Evolutionary conservation across 2,797 vertebrate species (phyloP), one percentile per base, ranked within the genome.

Genomic region (Acipenser transmontanus): DNA sequence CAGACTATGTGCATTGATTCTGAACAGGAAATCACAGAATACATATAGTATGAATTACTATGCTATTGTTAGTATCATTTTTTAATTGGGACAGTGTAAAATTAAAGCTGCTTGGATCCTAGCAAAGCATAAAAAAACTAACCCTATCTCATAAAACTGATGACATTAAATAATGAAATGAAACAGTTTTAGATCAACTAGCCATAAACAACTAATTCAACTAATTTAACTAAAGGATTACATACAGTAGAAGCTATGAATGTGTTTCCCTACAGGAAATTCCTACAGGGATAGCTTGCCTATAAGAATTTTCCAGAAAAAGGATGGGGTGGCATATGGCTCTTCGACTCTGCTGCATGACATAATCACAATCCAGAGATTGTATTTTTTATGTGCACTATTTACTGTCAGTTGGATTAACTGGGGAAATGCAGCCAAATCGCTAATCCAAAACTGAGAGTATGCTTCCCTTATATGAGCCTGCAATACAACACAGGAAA

Each of bases 141-240:
- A 34, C 62, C 62, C 62, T 50, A 34, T 64, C 51, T 49, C 62
- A 48, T 50, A 64, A 64, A 64, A 64, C 11, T 12, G 64, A 59
- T 66, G 47, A 49, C 47, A 57, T 59, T 57, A 6, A 54, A 13
- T 66, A 66, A 66, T 66, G 54, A 66, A 54, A 66, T 66, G 57
- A 66, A 59, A 66, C 49, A 56, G 64, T 34, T 34, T 34, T 34
- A 34, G 34, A 34, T 34, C 2, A 34, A 34, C 34, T 34, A 34
- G 34, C 4, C 34, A 34, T 4, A 34, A 34, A 34, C 4, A 3
- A 34, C 34, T 34, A 34, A 34, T 34, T 34, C 34, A 17, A 17
- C 17, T 17, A 17, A 17, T 17, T 17, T 17, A 17, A 34, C 34
- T 34, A 34, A 34, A 34, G 34, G 34, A 34, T 3, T 34, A 34